These are phyloP conservation scores for Diadegma fenestrale DNA, from an alignment of 2,888 invertebrate genomes.

Conservation along the genomic window DNA sequence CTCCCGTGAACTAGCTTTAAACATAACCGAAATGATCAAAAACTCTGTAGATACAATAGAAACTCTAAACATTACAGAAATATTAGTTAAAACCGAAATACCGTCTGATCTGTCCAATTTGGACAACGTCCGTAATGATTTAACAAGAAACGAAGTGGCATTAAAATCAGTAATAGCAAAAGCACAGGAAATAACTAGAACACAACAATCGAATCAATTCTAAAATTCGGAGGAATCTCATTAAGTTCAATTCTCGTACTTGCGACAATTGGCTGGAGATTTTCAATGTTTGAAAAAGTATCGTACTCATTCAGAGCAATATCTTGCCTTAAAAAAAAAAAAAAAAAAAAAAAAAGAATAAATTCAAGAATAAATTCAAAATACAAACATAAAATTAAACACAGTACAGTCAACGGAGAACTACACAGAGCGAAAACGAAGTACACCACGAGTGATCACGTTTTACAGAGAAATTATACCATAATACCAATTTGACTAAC, in stretches of 20 bases:
- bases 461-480: not conserved
- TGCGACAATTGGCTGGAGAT: constrained; percentile 28
- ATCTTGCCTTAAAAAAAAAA: too few species aligned
- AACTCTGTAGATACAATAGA: too few species aligned
- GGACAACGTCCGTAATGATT: constrained; percentile 10
- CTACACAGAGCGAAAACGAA: not conserved
- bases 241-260: constrained; percentile 20
- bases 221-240: constrained; percentile 8
- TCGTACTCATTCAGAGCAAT: too few species aligned
- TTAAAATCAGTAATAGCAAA: constrained; percentile 42
- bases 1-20: too few species aligned
- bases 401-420: not conserved
- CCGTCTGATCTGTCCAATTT: constrained; percentile 10
- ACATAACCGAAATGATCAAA: too few species aligned
- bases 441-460: not conserved
- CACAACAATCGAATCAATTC: constrained; percentile 15
- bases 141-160: constrained; percentile 39
- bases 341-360: too few species aligned
- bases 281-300: too few species aligned
- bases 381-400: not conserved
- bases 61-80: constrained; percentile 24
- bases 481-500: too few species aligned
- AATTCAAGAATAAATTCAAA: too few species aligned
- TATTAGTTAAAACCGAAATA: constrained; percentile 43
- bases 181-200: constrained; percentile 38